Evolutionary conservation across 2,113 vertebrate genomes (phyloP), one percentile per base, ranked within the genome.

Genomic region (Otis tarda): DNA sequence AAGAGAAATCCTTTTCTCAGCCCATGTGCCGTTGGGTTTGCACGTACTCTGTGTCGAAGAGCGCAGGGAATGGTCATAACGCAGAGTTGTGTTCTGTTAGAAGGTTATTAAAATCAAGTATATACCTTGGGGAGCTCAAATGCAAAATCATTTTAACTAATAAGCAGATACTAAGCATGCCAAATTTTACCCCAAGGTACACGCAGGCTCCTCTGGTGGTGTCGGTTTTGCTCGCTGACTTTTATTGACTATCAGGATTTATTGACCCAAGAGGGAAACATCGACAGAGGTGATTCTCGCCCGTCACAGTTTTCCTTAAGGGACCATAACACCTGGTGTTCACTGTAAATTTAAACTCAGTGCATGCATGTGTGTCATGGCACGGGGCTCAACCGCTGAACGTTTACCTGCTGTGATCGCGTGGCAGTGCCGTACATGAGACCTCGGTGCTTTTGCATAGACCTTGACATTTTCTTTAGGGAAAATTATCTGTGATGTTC

Each of bases 221-320:
- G 69, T 69, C 12, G 2, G 77, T 59, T 92, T 64, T 80, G 69
- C 80, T 89, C 14, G 0, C 73, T 96, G 90, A 28, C 68, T 97
- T 97, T 96, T 97, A 95, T 94, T 87, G 94, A 82, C 82, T 76
- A 24, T 56, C 82, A 94, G 82, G 73, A 94, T 95, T 94, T 96
- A 96, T 56, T 39, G 87, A 57, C 47, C 87, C 47, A 63, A 55
- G 93, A 39, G 95, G 91, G 78, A 75, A 84, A 35, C 43, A 43
- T 8, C 61, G 92, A 15, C 57, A 70, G 82, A 82, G 84, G 69
- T 52, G 88, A 67, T 87, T 45, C 84, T 74, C 64, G 15, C 63
- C 73, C 4, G 12, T 27, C 67, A 13, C 56, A 21, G 4, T 56
- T 73, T 35, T 71, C 87, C 90, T 60, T 2, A 5, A 74, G 96